These are phyloP conservation scores for Caenorhabditis brenneri DNA, from an alignment of 1,140 invertebrate genomes.

Conservation along the genomic window DNA sequence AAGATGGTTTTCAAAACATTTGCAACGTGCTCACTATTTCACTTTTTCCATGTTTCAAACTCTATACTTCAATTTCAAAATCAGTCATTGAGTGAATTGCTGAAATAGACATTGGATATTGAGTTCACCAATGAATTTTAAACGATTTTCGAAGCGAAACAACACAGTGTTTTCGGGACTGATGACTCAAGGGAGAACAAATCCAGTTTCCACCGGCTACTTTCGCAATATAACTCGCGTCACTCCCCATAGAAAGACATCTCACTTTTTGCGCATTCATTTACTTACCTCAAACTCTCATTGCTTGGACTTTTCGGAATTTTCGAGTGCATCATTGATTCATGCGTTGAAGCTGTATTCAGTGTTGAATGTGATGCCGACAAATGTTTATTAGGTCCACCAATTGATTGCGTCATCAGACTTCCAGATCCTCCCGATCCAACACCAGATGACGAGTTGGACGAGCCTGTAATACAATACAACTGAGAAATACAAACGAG, in stretches of 20 bases:
- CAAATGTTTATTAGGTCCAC: slow-evolving; percentile 49
- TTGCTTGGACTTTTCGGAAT: slow-evolving; percentile 57
- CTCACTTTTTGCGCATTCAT: no score
- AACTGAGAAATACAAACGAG: neutral
- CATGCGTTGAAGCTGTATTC: slow-evolving; percentile 16
- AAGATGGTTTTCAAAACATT: no score
- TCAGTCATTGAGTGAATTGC: no score
- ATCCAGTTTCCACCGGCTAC: neutral
- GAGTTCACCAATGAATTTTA: neutral
- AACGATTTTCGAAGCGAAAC: neutral
- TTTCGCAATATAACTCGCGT: neutral
- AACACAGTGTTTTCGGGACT: neutral
- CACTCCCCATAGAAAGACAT: neutral
- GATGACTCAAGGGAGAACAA: neutral
- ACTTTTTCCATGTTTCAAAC: no score
- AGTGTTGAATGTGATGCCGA: slow-evolving; percentile 55
- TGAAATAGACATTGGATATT: no score
- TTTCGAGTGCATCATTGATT: slow-evolving; percentile 37
- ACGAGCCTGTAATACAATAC: slow-evolving; percentile 46
- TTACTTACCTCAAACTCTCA: slow-evolving; percentile 48
- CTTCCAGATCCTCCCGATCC: slow-evolving; percentile 45
- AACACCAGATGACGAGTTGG: slow-evolving; percentile 47
- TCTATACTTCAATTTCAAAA: no score
- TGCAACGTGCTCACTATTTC: no score
- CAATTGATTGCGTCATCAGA: slow-evolving; percentile 28